These are phyloP conservation scores for Hetaerina americana DNA, from an alignment of 1,140 invertebrate genomes.

Conservation along the genomic window DNA sequence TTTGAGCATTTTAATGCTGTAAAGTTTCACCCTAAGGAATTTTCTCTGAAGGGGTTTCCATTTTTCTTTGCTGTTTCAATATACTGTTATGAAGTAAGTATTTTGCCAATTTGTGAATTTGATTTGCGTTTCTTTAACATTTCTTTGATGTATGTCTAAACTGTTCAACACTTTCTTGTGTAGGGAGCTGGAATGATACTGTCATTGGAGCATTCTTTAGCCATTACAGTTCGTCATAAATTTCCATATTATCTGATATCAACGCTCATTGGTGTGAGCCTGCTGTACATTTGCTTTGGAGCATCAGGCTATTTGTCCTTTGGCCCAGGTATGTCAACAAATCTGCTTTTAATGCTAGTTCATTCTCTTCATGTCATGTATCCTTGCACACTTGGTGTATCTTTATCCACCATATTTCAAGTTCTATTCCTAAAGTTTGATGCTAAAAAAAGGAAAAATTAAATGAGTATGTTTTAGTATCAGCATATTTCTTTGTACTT, in stretches of 20 bases:
- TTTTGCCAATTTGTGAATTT: background rate
- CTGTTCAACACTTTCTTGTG: background rate
- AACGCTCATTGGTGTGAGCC: slow-evolving; percentile 30
- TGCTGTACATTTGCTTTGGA: slow-evolving; percentile 34
- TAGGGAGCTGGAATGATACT: slow-evolving; percentile 36
- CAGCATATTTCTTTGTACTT: too few species aligned
- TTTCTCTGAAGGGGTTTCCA: slow-evolving; percentile 30
- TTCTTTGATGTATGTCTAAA: slow-evolving; percentile 10
- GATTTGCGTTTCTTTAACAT: background rate
- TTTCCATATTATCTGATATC: slow-evolving; percentile 29
- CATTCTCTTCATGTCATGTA: too few species aligned
- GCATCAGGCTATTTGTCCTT: slow-evolving; percentile 31
- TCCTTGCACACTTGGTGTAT: too few species aligned
- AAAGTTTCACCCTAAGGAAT: slow-evolving; percentile 30
- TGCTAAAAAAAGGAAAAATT: too few species aligned
- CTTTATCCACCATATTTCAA: too few species aligned
- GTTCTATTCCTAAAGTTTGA: too few species aligned
- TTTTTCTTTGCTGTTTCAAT: slow-evolving; percentile 35
- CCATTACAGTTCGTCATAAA: slow-evolving; percentile 24
- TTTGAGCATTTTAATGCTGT: slow-evolving; percentile 31
- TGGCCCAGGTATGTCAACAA: slow-evolving; percentile 28
- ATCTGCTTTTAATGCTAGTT: too few species aligned
- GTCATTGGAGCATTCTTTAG: slow-evolving; percentile 30
- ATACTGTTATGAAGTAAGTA: slow-evolving; percentile 35
- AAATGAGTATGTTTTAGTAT: too few species aligned